Evolutionary conservation across 2,797 vertebrate species (phyloP), one percentile per base, ranked within the genome.

Genomic region (Lophura swinhoii): DNA sequence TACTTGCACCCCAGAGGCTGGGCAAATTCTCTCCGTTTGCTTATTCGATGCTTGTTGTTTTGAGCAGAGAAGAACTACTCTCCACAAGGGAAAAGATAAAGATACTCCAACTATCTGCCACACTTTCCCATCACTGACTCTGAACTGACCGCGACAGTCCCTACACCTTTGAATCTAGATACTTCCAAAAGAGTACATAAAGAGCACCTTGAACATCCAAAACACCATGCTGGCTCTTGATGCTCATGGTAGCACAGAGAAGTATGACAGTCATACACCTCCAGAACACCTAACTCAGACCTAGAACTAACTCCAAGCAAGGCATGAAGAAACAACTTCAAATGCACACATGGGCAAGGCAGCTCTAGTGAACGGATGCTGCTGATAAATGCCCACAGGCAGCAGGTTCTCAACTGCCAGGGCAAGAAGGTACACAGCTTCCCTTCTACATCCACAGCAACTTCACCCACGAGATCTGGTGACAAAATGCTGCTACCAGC

Each of bases 211-310:
- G 26, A 29, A 39, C 74, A 78, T 31, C 41, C 44, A 56, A 73
- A 91, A 49, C 41, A 17, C 35, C 12, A n/a, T 15, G 23, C 41
- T 85, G 35, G 66, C 69, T 68, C 60, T 53, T 43, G 33, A 15
- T 44, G n/a, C n/a, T 18, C 12, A 62, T 12, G 7, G 49, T 12
- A 58, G 37, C 53, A 39, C 31, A 14, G 58, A 78, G 33, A 88
- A 24, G 37, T 43, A 43, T 43, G 43, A 43, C 53, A 87, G 33
- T 35, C 0, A 2, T 22, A 64, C 0, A 0, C 0, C 2, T 60
- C n/a, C 44, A 62, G 31, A 66, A 56, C 15, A 59, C 3, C 33
- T 21, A 64, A 13, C 14, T 41, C 68, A 37, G 66, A 75, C 66
- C 41, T 9, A 48, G 79, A 68, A 73, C 10, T 84, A 43, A 26